Conservation (phyloP, 2,888 invertebrate genomes). For the Agrotis segetum region DNA sequence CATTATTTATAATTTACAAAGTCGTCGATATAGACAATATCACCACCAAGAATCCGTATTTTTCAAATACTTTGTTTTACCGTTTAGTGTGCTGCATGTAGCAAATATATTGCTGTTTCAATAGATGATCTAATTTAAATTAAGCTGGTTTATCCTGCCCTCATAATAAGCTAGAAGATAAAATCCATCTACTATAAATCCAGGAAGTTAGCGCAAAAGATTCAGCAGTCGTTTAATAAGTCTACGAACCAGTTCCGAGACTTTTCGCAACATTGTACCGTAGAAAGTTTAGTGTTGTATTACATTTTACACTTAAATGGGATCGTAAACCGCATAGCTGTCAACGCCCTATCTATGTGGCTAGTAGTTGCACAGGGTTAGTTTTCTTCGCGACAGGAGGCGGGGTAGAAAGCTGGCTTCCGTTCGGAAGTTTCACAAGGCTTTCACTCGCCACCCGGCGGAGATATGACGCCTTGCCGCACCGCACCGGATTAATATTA, state of each 20-base stretch:
- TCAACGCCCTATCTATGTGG: constrained; percentile 64
- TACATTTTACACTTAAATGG: constrained; percentile 62
- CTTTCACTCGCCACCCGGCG: constrained; percentile 83
- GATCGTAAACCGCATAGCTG: constrained; percentile 65
- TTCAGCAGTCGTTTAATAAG: constrained; percentile 33
- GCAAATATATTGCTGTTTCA: constrained; percentile 23
- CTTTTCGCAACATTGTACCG: constrained; percentile 52
- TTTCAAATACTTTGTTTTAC: constrained; percentile 22
- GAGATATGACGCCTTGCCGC: constrained; percentile 76
- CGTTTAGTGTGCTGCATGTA: constrained; percentile 20
- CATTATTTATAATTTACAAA: neutral
- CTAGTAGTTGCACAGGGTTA: constrained; percentile 74
- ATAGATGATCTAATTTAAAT: constrained; percentile 41
- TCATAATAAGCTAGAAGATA: neutral
- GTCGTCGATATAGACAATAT: neutral
- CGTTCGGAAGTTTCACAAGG: constrained; percentile 88
- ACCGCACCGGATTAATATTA: constrained; percentile 74
- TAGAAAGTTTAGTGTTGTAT: constrained; percentile 61
- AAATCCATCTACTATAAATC: constrained; percentile 12
- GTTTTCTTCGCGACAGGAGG: constrained; percentile 82
- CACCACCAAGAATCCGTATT: constrained; percentile 22
- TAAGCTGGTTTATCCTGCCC: neutral
- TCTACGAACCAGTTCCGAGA: constrained; percentile 27
- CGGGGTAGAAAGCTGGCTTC: constrained; percentile 89
- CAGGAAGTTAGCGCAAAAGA: constrained; percentile 33